Evolutionary conservation across 2,888 invertebrate genomes (phyloP).

Genomic region (Erebia palarica): DNA sequence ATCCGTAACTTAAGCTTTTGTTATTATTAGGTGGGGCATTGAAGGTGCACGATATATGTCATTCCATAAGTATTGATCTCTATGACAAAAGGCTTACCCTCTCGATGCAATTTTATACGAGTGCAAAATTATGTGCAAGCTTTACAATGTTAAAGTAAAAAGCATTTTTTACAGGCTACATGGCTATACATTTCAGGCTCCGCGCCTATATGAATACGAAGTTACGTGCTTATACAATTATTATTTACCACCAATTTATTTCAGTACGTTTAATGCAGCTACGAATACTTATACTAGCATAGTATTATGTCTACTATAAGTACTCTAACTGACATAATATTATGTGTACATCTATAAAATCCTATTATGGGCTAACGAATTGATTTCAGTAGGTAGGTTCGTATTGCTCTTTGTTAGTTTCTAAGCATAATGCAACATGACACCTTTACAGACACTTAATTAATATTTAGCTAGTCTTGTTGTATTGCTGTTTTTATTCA

Average conservation of each 20-base stretch:
- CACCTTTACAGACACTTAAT: no score
- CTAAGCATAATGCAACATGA: no score
- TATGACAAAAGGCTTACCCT: neutral
- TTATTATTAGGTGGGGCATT: no score
- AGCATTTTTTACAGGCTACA: slow-evolving; percentile 8
- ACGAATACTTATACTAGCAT: no score
- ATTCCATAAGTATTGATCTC: neutral
- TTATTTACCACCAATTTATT: slow-evolving; percentile 2
- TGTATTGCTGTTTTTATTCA: no score
- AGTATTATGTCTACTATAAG: no score
- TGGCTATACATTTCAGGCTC: slow-evolving; percentile 6
- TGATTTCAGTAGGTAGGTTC: no score
- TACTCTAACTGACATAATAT: no score
- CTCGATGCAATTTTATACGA: slow-evolving; percentile 16
- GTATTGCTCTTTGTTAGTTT: no score
- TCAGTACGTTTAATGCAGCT: neutral
- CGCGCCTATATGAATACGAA: neutral
- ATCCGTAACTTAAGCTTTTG: neutral
- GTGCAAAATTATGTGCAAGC: slow-evolving; percentile 5
- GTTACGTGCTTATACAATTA: neutral
- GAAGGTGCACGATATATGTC: neutral
- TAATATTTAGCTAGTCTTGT: no score
- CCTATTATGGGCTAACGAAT: no score
- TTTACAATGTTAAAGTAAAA: neutral
- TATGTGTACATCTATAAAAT: no score